A percentile compares a stretch with the other conserved stretches of the same genome.
Evolutionary conservation across 2,113 vertebrate genomes (phyloP).

Genomic region (Amazona vittata): DNA sequence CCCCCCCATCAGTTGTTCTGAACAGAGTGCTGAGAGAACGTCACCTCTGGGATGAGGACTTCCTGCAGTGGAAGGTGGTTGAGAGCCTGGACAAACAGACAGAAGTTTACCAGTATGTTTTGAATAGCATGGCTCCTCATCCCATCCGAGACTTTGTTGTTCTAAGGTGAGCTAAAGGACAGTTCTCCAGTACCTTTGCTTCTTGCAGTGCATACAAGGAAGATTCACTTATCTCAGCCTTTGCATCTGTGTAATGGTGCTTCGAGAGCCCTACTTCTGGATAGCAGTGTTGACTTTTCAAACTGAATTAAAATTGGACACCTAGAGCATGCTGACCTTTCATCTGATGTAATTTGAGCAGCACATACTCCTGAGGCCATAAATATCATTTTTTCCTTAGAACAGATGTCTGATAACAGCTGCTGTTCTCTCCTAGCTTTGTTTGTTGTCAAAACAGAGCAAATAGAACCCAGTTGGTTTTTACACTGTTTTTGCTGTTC

Average conservation of each 20-base stretch:
- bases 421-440: conserved; percentile 26
- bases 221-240: neutral
- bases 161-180: conserved; percentile 82
- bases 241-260: neutral
- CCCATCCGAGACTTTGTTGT: conserved; percentile 92
- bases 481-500: conserved; percentile 23
- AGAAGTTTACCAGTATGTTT: conserved; percentile 91
- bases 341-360: conserved; percentile 32
- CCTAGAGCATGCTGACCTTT: neutral
- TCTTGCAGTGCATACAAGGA: neutral
- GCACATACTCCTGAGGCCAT: conserved; percentile 31
- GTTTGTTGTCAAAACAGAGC: conserved; percentile 62
- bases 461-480: conserved; percentile 27
- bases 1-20: conserved; percentile 91
- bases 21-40: conserved; percentile 94
- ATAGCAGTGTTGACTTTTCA: conserved; percentile 3
- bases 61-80: conserved; percentile 94
- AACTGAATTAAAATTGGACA: conserved; percentile 15
- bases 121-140: conserved; percentile 94
- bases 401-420: conserved; percentile 45
- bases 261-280: neutral
- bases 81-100: conserved; percentile 92
- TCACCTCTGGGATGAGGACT: conserved; percentile 95
- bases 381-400: conserved; percentile 44
- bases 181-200: neutral